Base-by-base conservation (phyloP, 2,888 invertebrate species). In the Drosophila anomelani region DNA sequence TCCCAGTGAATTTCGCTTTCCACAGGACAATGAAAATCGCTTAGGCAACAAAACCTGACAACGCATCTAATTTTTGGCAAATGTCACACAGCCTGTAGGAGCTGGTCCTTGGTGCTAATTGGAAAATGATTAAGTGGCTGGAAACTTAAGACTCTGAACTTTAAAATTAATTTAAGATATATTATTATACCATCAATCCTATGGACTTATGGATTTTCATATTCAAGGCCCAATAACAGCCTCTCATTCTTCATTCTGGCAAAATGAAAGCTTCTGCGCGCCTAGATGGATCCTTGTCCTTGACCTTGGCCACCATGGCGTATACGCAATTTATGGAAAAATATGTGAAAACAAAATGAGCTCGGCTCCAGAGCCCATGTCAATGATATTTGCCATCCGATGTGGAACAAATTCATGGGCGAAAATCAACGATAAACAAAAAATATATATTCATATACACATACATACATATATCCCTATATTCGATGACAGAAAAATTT, bases 291-390 rank as follows among this genome's bases (percentile, higher is more conserved):
- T 63, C n/a, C 64, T 58, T 62, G 75, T 36, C 78, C 75, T 62
- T 75, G 68, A 66, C 77, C 80, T 59, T 79, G 66, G 64, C 58
- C 79, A 46, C 56, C 46, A 53, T 61, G 51, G 58, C 76, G 78
- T 56, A 67, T 75, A 62, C 78, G 75, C 47, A 78, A 76, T 74
- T 29, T 61, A 39, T 36, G 49, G 60, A 51, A 63, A 66, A 66
- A 66, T 66, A 63, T 63, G 43, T 43, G 41, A 39, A 51, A 63
- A 44, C 36, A 63, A 63, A 66, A 36, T 51, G 64, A 63, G 64
- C 63, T 38, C 10, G 29, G 29, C 47, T 29, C 26, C 7, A 29
- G 23, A 36, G 64, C 29, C 12, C 23, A 66, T 64, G 64, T 36
- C 62, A 66, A 66, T 51, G 63, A 62, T 66, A 66, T 63, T 62